Conservation (phyloP, 2,797 vertebrate species). For the Xenops minutus region DNA sequence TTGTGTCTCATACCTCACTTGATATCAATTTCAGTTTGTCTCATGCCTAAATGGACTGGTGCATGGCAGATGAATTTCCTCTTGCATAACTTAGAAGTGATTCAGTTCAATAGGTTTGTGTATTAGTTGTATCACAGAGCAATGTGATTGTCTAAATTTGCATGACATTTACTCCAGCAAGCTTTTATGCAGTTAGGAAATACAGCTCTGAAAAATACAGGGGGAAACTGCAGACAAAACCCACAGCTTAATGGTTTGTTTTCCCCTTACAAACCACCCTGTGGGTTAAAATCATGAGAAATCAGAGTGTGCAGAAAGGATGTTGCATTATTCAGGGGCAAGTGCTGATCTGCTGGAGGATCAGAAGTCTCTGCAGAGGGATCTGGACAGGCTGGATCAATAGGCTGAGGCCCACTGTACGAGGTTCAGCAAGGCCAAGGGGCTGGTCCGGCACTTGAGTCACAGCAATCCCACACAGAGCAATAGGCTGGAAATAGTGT, state of each 20-base stretch:
- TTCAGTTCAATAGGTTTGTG: neutral
- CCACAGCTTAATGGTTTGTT: neutral
- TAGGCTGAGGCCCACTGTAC: accelerated
- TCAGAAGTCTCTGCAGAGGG: neutral
- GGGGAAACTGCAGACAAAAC: neutral
- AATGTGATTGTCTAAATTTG: neutral
- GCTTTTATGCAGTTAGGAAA: neutral
- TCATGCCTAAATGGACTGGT: neutral
- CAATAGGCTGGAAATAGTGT: neutral
- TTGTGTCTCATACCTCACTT: neutral
- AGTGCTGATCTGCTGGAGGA: neutral
- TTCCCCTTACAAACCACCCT: neutral
- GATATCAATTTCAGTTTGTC: neutral
- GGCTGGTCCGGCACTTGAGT: neutral
- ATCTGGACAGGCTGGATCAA: neutral
- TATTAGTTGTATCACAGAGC: neutral
- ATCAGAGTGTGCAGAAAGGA: neutral
- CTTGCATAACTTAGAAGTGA: neutral
- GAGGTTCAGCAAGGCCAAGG: neutral
- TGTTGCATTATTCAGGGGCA: neutral
- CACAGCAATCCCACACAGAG: accelerated
- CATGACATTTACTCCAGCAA: neutral
- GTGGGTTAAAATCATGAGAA: neutral
- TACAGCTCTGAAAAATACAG: neutral
- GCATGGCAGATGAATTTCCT: neutral